These are phyloP conservation scores for Lathamus discolor DNA, from an alignment of 2,113 vertebrate species.

Conservation along the genomic window DNA sequence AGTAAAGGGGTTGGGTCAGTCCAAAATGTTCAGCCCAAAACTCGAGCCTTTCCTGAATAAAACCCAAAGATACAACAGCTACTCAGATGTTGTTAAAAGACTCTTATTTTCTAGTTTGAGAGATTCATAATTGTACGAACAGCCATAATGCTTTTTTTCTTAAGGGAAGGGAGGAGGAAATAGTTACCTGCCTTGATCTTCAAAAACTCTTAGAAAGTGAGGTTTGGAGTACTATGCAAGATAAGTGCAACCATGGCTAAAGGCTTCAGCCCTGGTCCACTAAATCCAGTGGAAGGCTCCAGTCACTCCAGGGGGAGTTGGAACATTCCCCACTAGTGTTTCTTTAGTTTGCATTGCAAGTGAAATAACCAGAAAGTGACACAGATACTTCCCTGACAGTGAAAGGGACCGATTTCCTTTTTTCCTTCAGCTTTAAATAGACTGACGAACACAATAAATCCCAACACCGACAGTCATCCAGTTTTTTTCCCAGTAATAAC, in stretches of 20 bases:
- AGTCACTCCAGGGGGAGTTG: neutral
- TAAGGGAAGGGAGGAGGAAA: neutral
- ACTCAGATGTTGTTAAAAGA: neutral
- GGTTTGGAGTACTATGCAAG: neutral
- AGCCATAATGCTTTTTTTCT: neutral
- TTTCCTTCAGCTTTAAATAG: slow-evolving; percentile 12
- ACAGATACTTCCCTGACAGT: neutral
- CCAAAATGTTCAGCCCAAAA: neutral
- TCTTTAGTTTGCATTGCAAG: neutral
- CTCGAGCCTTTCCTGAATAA: neutral
- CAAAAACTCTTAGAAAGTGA: neutral
- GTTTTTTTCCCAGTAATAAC: neutral
- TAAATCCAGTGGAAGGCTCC: neutral
- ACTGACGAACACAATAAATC: neutral
- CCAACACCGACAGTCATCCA: neutral
- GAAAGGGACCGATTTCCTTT: neutral
- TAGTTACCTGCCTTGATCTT: slow-evolving; percentile 8
- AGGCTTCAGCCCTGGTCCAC: neutral
- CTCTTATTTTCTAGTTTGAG: neutral
- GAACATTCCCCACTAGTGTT: neutral
- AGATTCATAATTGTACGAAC: neutral
- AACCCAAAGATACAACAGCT: neutral
- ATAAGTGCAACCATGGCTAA: neutral
- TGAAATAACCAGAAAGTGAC: slow-evolving; percentile 15
- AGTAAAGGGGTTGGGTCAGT: slow-evolving; percentile 47